Conservation (phyloP, 2,888 invertebrate genomes). For the Pharmacophagus antenor region DNA sequence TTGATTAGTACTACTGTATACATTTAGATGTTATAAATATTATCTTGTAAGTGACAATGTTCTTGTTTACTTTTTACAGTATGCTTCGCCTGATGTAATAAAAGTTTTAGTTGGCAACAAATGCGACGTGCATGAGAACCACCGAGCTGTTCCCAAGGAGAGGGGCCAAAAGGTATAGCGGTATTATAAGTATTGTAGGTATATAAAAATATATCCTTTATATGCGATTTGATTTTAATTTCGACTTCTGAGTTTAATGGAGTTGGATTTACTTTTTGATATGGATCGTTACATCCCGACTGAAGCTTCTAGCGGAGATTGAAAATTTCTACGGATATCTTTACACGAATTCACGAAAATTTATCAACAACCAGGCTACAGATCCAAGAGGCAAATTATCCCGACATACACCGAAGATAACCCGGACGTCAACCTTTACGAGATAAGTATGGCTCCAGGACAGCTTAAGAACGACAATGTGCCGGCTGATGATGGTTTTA, state of each 20-base stretch:
- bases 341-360: background rate
- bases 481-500: too few species aligned
- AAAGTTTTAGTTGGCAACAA: conserved; percentile 93
- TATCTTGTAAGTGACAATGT: background rate
- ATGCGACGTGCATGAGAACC: conserved; percentile 87
- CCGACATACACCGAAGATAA: too few species aligned
- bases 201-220: too few species aligned
- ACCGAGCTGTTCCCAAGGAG: conserved; percentile 88
- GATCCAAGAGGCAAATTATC: background rate
- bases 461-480: too few species aligned
- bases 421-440: too few species aligned
- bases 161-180: conserved; percentile 87
- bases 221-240: too few species aligned
- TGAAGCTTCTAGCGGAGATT: background rate
- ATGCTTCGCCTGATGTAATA: conserved; percentile 92
- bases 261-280: too few species aligned
- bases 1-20: background rate
- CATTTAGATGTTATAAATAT: background rate
- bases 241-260: too few species aligned
- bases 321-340: background rate
- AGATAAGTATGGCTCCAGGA: too few species aligned
- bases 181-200: too few species aligned
- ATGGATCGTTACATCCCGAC: too few species aligned
- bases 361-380: background rate
- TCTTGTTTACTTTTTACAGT: conserved; percentile 74